Evolutionary conservation across 1,140 invertebrate genomes (phyloP).

Genomic region (Temnothorax curvispinosus): DNA sequence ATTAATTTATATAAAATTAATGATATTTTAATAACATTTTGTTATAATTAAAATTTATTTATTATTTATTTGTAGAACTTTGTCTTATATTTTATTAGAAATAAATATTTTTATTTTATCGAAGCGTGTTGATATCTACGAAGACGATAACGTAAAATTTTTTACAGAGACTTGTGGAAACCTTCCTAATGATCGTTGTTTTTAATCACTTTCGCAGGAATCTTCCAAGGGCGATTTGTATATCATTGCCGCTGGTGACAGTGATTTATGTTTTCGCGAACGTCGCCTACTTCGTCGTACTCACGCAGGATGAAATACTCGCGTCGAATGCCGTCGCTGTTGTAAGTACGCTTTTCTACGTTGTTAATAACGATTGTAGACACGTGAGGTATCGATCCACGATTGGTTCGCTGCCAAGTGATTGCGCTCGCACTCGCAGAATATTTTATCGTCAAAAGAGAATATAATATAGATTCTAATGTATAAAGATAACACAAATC

Average conservation of each 20-base stretch:
- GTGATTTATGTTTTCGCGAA: conserved; percentile 97
- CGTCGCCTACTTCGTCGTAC: conserved; percentile 96
- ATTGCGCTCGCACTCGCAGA: background rate
- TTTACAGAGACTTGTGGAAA: background rate
- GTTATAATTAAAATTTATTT: background rate
- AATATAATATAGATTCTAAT: background rate
- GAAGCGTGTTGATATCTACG: background rate
- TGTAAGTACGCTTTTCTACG: conserved; percentile 92
- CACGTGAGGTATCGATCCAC: background rate
- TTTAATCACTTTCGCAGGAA: conserved; percentile 88
- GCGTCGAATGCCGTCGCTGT: conserved; percentile 97
- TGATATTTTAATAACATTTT: too few relatives aligned
- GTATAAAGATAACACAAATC: background rate
- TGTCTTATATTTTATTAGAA: conserved; percentile 20
- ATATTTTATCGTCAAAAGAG: background rate
- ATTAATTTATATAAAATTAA: conserved; percentile 13
- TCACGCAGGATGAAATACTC: conserved; percentile 93
- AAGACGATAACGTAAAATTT: background rate
- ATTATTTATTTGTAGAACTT: background rate
- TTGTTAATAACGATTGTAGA: background rate
- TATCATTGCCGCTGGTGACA: conserved; percentile 96
- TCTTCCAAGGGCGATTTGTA: conserved; percentile 96
- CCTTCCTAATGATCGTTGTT: background rate
- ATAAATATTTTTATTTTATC: background rate
- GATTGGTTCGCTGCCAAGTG: background rate